Evolutionary conservation across 1,140 invertebrate genomes (phyloP), one percentile per base, ranked within the genome.

Genomic region (Trypoxylus dichotomus): DNA sequence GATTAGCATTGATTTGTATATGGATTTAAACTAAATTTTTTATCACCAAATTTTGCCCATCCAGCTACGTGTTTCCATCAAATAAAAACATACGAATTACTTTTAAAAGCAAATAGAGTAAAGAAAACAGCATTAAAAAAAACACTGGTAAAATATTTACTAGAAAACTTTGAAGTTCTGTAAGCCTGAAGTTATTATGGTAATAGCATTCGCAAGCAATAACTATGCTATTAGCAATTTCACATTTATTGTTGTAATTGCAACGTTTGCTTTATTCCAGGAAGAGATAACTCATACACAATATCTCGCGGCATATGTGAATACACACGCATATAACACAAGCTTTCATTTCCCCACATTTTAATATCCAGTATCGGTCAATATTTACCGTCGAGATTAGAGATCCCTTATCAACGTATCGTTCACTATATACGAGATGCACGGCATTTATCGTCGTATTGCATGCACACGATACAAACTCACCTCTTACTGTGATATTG

Each of bases 401-500:
- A 54, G 15, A n/a, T 19, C 47, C n/a, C 47, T 54, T 54, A 54
- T 54, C 47, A 54, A 37, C 32, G 47, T 6, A n/a, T 54, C 47
- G 15, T 2, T 19, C n/a, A 5, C 47, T n/a, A 54, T 54, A 37
- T 37, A 37, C 19, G 47, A n/a, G 19, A 54, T 54, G n/a, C 47
- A 21, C 19, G 19, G 24, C 60, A 24, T 2, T 29, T 29, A 13
- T 68, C 60, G 27, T 60, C 19, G 11, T 27, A 24, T 24, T 29
- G 60, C 60, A 68, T 68, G 60, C 60, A 27, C 21, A 63, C n/a
- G 8, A n/a, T 63, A 68, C 13, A 11, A 60, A 74, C 72, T 74
- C 72, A 74, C 72, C 72, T 74, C 72, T 74, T 74, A 74, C 72
- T 74, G 72, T 74, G 19, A 74, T 74, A 42, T 74, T 74, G n/a